Evolutionary conservation across 2,113 vertebrate genomes (phyloP), one percentile per base, ranked within the genome.

Genomic region (Seriola rivoliana): DNA sequence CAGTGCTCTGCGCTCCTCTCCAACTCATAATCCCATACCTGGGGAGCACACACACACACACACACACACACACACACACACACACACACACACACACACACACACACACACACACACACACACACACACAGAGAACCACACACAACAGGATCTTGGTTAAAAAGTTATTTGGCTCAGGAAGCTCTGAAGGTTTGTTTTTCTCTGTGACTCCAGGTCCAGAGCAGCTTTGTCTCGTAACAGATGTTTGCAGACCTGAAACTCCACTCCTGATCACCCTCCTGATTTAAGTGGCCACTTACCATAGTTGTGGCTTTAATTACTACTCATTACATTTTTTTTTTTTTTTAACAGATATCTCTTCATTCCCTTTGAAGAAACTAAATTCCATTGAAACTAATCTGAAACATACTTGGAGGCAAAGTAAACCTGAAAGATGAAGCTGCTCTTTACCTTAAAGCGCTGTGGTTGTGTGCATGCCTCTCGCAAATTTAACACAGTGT

Each of bases 1-100:
- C 98, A 99, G 3, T 97, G 94, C 85, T 97, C 97, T 38, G 98
- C 97, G 72, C 98, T 98, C 85, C 98, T 95, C 91, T 99, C 98
- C 71, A 99, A 89, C 70, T 99, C 98, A 10, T 94, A 90, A 90
- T 99, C 98, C 98, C 98, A 99, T 0, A 95, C 94, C 98, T 99
- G 66, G 13, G 17, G 16, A 82, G 21, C 21, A 74, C 16, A 78
- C 48, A 81, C 19, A 81, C 59, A 80, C 14, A 76, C 70, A 81
- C 5, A 69, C 66, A 75, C 48, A 75, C 59, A 82, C n/a, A 84
- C 19, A 81, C 59, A 80, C 14, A 76, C 70, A 81, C 5, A 69
- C 66, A 85, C 25, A 79, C 38, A 36, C 5, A 44, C 19, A 4
- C 8, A 38, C 23, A 73, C 2, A 81, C 19, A 81, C 59, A 80